These are phyloP conservation scores for Sarcophaga bullata DNA, from an alignment of 1,140 invertebrate genomes.

Conservation along the genomic window DNA sequence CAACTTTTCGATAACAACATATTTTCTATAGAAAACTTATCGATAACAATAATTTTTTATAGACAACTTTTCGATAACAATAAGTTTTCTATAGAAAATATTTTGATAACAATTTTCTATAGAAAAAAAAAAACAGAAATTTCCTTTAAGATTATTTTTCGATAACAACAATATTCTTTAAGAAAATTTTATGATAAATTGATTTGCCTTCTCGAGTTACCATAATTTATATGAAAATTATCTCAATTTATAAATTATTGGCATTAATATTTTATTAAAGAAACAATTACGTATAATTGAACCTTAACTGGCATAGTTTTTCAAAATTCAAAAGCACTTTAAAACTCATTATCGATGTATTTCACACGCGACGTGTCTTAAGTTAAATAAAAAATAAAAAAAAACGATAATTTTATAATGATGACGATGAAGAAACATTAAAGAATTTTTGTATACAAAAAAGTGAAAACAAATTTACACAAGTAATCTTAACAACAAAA, in stretches of 20 bases:
- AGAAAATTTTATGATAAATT: no score
- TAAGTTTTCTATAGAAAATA: neutral
- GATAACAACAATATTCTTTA: no score
- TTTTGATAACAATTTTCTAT: no score
- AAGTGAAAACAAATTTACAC: conserved; percentile 9
- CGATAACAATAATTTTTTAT: neutral
- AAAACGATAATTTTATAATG: no score
- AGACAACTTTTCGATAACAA: neutral
- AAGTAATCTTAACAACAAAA: neutral
- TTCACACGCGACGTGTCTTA: conserved; percentile 1
- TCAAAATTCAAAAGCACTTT: neutral
- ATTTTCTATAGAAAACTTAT: neutral
- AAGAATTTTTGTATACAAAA: neutral
- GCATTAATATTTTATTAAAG: neutral
- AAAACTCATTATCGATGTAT: neutral
- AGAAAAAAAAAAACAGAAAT: no score
- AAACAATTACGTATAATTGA: neutral
- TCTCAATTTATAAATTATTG: neutral
- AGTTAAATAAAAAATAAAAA: neutral
- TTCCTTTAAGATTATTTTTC: no score
- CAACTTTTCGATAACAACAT: no score
- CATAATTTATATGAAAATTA: neutral
- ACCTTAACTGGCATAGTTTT: neutral
- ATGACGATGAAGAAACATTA: no score
- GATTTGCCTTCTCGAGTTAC: no score